phyloP scores from a whole-genome alignment of 2,888 invertebrate species.

The Oxycera nigricornis region DNA sequence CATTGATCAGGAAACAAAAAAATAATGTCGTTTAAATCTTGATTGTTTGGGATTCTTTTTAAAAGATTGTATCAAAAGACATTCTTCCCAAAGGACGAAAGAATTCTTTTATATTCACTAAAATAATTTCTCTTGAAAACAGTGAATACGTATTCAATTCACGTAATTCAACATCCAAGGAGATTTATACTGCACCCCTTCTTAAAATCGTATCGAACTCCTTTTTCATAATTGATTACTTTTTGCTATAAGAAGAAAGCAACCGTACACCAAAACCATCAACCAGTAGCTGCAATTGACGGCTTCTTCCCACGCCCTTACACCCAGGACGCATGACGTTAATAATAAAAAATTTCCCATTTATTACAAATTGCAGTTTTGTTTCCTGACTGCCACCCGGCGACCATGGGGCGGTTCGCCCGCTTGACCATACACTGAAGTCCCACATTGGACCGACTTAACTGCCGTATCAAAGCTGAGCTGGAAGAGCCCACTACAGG shows the following conservation, averaged over 20 bases:
- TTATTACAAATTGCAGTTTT: slow-evolving; percentile 41
- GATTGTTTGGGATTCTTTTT: too few species aligned
- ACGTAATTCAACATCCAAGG: too few species aligned
- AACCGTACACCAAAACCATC: neutral
- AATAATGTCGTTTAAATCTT: too few species aligned
- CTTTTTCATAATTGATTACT: too few species aligned
- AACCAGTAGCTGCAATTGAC: neutral
- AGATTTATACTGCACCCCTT: too few species aligned
- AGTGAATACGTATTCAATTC: too few species aligned
- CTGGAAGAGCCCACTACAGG: neutral
- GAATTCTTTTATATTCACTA: too few species aligned
- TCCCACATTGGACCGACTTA: neutral
- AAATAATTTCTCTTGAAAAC: too few species aligned
- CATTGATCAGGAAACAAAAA: too few species aligned
- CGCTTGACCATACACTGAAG: neutral
- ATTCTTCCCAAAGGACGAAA: too few species aligned
- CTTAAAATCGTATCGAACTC: too few species aligned
- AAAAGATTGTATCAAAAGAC: too few species aligned
- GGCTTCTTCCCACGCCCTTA: neutral
- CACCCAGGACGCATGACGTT: neutral
- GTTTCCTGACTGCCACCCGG: neutral
- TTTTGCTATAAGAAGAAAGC: neutral
- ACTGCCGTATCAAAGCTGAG: slow-evolving; percentile 15
- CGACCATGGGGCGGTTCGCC: neutral
- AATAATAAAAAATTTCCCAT: slow-evolving; percentile 37